phyloP scores from a whole-genome alignment of 2,797 vertebrate genomes.

The Pogonophryne albipinna region DNA sequence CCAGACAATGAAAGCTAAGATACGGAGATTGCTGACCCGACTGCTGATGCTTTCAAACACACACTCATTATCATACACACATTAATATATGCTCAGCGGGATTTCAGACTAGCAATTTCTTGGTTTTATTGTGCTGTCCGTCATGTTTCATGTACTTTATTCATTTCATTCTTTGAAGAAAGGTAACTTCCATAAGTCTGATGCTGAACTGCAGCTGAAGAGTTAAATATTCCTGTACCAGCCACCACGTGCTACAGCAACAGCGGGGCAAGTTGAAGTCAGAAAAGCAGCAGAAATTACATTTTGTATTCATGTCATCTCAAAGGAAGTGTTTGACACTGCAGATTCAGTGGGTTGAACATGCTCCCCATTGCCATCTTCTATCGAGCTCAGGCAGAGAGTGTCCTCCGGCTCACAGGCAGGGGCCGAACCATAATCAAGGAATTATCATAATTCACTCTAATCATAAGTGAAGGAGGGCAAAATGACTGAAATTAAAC shows the following conservation, averaged over 20 bases:
- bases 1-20: constrained; percentile 49
- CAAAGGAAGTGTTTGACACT: constrained; percentile 52
- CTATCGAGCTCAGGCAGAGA: constrained; percentile 64
- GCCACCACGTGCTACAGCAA: constrained; percentile 10
- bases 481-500: constrained; percentile 80
- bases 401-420: constrained; percentile 68
- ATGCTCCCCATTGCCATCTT: constrained; percentile 42
- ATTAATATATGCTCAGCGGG: constrained; percentile 27
- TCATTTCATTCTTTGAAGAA: constrained; percentile 16
- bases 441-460: constrained; percentile 88
- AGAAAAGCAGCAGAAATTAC: constrained; percentile 19
- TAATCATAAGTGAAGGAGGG: constrained; percentile 83
- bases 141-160: constrained; percentile 24
- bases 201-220: constrained; percentile 20
- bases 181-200: background rate
- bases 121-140: background rate
- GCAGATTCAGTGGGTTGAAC: constrained; percentile 53
- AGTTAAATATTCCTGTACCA: constrained; percentile 22
- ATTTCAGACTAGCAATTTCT: constrained; percentile 20
- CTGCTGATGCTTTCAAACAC: constrained; percentile 38
- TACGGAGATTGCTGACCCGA: constrained; percentile 32
- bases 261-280: constrained; percentile 18
- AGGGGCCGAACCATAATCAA: constrained; percentile 81
- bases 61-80: constrained; percentile 50
- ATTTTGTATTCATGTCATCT: constrained; percentile 40